Evolutionary conservation across 2,797 vertebrate species (phyloP).

Genomic region (Mus spretus): DNA sequence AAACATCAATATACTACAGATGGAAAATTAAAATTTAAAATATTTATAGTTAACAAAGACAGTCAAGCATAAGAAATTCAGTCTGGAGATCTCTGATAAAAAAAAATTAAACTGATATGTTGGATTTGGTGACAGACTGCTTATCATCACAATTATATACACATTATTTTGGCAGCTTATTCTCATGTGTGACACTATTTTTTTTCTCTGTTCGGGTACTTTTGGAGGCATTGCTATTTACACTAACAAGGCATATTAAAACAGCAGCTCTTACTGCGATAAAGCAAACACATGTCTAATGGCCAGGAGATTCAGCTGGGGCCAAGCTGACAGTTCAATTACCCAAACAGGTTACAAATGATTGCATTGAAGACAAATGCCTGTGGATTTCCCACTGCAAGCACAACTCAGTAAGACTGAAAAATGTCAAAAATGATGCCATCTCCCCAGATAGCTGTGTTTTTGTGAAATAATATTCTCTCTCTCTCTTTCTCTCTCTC

Average conservation of each 20-base stretch:
- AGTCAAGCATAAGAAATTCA: slow-evolving; percentile 47
- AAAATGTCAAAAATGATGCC: slow-evolving; percentile 46
- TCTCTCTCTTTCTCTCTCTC: too few species aligned
- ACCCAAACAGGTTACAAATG: slow-evolving; percentile 75
- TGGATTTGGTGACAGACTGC: slow-evolving; percentile 72
- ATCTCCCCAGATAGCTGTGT: slow-evolving; percentile 28
- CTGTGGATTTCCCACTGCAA: slow-evolving; percentile 53
- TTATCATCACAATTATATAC: slow-evolving; percentile 62
- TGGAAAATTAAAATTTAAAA: slow-evolving; percentile 74
- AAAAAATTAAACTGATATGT: slow-evolving; percentile 40
- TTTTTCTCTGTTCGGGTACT: slow-evolving; percentile 58
- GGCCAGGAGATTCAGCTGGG: background rate
- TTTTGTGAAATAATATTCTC: slow-evolving; percentile 3
- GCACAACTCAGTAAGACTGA: slow-evolving; percentile 23
- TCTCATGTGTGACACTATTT: slow-evolving; percentile 51
- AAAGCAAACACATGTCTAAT: slow-evolving; percentile 32
- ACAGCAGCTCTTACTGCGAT: slow-evolving; percentile 20
- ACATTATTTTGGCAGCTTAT: slow-evolving; percentile 65
- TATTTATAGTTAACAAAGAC: slow-evolving; percentile 62
- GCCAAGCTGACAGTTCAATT: slow-evolving; percentile 74
- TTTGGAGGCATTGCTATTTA: slow-evolving; percentile 66
- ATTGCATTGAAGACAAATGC: slow-evolving; percentile 69
- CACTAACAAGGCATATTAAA: slow-evolving; percentile 73
- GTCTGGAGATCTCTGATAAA: slow-evolving; percentile 31
- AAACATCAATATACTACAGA: slow-evolving; percentile 47